Conservation (phyloP, 2,113 vertebrate genomes). For the Plotosus lineatus region DNA sequence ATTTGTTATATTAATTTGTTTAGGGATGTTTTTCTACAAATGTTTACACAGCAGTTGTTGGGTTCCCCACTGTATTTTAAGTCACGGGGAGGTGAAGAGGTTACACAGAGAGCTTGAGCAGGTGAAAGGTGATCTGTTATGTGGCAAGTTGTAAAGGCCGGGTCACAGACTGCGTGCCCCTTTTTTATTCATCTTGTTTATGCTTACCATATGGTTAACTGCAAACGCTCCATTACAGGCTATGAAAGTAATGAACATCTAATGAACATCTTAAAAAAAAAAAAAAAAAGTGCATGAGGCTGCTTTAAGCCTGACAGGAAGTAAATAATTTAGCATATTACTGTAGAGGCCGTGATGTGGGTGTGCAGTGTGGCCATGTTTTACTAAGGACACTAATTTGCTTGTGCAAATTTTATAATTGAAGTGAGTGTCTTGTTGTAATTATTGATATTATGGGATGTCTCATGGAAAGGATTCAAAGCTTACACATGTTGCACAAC, state of each 20-base stretch:
- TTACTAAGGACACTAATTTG: not conserved
- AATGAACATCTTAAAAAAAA: not conserved
- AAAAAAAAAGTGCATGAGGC: not conserved
- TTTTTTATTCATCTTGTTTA: constrained; percentile 29
- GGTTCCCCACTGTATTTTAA: constrained; percentile 1
- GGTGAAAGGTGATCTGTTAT: constrained; percentile 54
- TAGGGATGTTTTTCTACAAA: not conserved
- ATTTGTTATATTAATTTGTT: not conserved
- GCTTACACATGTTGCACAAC: not conserved
- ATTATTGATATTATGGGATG: not conserved
- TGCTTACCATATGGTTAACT: not conserved
- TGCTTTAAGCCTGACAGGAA: constrained; percentile 1
- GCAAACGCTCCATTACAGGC: not conserved
- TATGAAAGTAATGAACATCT: not conserved
- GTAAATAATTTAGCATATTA: not conserved
- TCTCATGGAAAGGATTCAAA: too few relatives aligned
- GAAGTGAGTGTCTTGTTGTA: not conserved
- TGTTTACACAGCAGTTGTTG: constrained; percentile 5
- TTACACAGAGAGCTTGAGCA: constrained; percentile 16
- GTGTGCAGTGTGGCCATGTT: not conserved
- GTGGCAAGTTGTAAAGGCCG: constrained; percentile 49
- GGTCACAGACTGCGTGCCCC: constrained; percentile 21
- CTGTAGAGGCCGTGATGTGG: not conserved
- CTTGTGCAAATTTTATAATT: not conserved
- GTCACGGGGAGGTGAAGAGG: not conserved